Evolutionary conservation across 2,797 vertebrate species (phyloP), one percentile per base, ranked within the genome.

Genomic region (Sebastes ruberrimus): DNA sequence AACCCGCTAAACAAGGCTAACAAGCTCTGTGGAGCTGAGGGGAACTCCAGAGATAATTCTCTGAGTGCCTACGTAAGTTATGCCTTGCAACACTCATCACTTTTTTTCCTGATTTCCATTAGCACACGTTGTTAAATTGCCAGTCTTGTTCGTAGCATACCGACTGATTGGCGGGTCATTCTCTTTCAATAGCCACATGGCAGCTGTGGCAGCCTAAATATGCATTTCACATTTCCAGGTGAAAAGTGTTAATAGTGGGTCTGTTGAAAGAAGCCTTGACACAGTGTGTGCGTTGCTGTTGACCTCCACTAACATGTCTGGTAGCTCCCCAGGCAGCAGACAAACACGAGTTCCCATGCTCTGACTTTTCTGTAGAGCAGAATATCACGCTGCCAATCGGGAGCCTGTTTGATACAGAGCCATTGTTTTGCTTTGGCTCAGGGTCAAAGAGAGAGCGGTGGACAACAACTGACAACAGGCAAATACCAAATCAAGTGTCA

Each of bases 401-500:
- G 23, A 76, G 32, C 33, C 66, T 18, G 74, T 70, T 78, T 76
- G 55, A 86, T 23, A 53, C 55, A 13, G 30, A 73, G 69, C 64
- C 79, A 71, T 76, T 80, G 81, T 71, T 86, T 62, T 27, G 20
- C 46, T 65, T 64, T 80, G 78, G 73, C 78, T 82, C n/a, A 0
- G 60, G 65, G 74, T 86, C 76, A 85, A 65, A 80, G 65, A 65
- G 23, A 76, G 70, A 67, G 30, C 25, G 20, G 27, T 33, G 49
- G 60, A 66, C 52, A 59, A 46, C 38, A 80, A 78, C 10, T 66
- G 71, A 74, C 75, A 74, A 56, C 42, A 75, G 53, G 23, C 60
- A 81, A 80, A 87, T 62, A 80, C 55, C 68, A 82, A 74, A 84
- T 82, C 68, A 78, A 81, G 72, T 61, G 64, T 65, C 49, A 66